These are phyloP conservation scores for Erpetoichthys calabaricus DNA, from an alignment of 2,797 vertebrate genomes.

Conservation along the genomic window DNA sequence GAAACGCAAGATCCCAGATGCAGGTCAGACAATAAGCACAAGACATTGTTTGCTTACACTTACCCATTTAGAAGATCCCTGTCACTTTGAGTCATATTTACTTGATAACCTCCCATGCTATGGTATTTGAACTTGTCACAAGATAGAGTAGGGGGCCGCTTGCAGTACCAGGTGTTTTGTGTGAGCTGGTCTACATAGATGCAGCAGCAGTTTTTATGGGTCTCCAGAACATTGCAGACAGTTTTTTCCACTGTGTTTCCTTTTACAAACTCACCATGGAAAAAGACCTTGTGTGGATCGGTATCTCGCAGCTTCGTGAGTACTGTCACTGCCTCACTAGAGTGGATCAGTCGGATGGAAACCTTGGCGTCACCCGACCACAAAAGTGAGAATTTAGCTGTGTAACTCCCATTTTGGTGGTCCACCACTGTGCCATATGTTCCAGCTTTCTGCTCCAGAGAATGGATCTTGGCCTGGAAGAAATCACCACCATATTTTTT, in stretches of 20 bases:
- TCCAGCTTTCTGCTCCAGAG: slow-evolving; percentile 21
- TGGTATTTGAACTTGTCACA: slow-evolving; percentile 27
- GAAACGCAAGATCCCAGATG: too few relatives aligned
- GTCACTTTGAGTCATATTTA: slow-evolving; percentile 20
- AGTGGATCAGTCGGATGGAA: slow-evolving; percentile 30
- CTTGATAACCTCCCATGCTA: slow-evolving; percentile 25
- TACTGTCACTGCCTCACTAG: slow-evolving; percentile 31
- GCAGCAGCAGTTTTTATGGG: slow-evolving; percentile 16
- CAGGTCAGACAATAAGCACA: too few relatives aligned
- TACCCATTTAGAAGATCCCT: slow-evolving; percentile 23
- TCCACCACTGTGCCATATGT: slow-evolving; percentile 26
- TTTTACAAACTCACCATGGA: slow-evolving; percentile 24
- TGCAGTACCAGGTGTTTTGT: slow-evolving; percentile 31
- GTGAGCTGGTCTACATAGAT: slow-evolving; percentile 24
- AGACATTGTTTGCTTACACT: too few relatives aligned
- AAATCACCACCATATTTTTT: slow-evolving; percentile 33
- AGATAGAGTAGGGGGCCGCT: slow-evolving; percentile 19
- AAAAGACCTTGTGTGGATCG: slow-evolving; percentile 27
- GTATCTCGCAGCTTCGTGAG: slow-evolving; percentile 22
- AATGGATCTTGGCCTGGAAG: slow-evolving; percentile 29
- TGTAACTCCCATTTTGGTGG: slow-evolving; percentile 32
- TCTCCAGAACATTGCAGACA: slow-evolving; percentile 26
- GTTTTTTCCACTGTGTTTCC: slow-evolving; percentile 8
- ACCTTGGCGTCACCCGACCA: slow-evolving; percentile 28
- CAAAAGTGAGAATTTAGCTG: slow-evolving; percentile 24